Percentiles rank a stretch among this genome's conserved stretches.
Evolutionary conservation across 2,888 invertebrate genomes (phyloP).

Genomic region (Lochmaea crataegi): DNA sequence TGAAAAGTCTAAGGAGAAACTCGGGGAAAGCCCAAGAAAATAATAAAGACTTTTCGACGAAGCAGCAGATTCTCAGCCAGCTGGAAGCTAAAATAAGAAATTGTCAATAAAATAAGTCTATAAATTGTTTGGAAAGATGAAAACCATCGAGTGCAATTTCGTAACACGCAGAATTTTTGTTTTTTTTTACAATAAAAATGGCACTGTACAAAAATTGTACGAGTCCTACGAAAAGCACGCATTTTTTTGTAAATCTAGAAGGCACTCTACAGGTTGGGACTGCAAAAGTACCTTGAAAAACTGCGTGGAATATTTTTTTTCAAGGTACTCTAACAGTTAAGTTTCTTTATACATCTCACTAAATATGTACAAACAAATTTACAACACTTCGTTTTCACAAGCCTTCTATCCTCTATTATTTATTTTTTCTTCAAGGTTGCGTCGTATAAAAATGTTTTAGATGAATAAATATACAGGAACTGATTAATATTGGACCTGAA

Average conservation of each 20-base stretch:
- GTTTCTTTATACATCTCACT: conserved; percentile 46
- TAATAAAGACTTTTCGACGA: no score
- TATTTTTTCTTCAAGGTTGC: conserved; percentile 32
- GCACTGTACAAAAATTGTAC: conserved; percentile 43
- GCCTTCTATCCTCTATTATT: conserved; percentile 51
- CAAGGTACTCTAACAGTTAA: conserved; percentile 23
- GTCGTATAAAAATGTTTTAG: no score
- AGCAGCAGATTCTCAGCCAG: no score
- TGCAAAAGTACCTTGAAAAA: conserved; percentile 35
- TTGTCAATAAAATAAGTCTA: no score
- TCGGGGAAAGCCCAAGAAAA: no score
- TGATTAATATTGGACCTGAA: background rate
- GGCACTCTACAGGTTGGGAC: conserved; percentile 61
- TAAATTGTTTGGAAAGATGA: background rate
- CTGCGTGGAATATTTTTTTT: conserved; percentile 8
- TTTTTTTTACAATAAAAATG: conserved; percentile 37
- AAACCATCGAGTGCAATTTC: conserved; percentile 28
- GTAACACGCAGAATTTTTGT: conserved; percentile 35
- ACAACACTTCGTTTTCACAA: conserved; percentile 55
- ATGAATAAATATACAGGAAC: background rate
- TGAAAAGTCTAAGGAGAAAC: no score
- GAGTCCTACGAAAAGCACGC: conserved; percentile 33
- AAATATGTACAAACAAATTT: conserved; percentile 56
- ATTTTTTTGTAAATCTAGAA: conserved; percentile 53
- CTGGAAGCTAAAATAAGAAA: no score